Evolutionary conservation across 2,888 invertebrate species (phyloP), one percentile per base, ranked within the genome.

Genomic region (Apodemia hepburni): DNA sequence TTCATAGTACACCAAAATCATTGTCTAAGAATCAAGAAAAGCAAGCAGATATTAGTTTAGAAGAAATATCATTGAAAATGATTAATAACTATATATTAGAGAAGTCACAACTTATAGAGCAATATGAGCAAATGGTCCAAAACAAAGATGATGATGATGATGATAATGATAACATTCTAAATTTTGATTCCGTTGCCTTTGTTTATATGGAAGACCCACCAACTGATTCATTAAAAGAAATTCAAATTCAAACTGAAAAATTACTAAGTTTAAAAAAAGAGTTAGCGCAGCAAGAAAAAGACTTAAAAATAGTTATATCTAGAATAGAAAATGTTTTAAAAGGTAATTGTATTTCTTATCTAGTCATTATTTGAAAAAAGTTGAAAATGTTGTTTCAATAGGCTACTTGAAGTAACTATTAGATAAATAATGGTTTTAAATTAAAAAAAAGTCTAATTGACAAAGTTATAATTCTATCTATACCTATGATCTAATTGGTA

Each of bases 41-140:
- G 69, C 88, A 81, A 76, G 84, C 91, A 0, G 93, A 94, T 72
- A 87, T 93, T 27, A 96, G 96, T 75, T 86, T 97, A 69, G 96
- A 97, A 75, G 96, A 97, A 79, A 95, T 96, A 72, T 95, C 95
- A 0, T 82, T 96, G 35, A 95, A 94, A 80, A 80, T 95, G 64
- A 93, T 95, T 45, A 94, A 94, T 68, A 95, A 94, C 77, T 94
- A 95, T 71, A 93, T 94, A 70, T 93, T 94, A 78, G 95, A 95
- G 71, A 95, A 95, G 75, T 93, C 92, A 57, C 95, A 95, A 75
- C 78, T 95, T 57, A 94, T 95, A 67, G 93, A 94, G 64, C 94
- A 95, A 73, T 94, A 93, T 84, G 93, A 93, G 66, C 93, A 95
- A 87, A 95, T 95, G 93, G 83, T 93, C 33, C 93, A 94, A 71